Evolutionary conservation across 2,888 invertebrate genomes (phyloP), one percentile per base, ranked within the genome.

Genomic region (Sarcophaga caerulescens): DNA sequence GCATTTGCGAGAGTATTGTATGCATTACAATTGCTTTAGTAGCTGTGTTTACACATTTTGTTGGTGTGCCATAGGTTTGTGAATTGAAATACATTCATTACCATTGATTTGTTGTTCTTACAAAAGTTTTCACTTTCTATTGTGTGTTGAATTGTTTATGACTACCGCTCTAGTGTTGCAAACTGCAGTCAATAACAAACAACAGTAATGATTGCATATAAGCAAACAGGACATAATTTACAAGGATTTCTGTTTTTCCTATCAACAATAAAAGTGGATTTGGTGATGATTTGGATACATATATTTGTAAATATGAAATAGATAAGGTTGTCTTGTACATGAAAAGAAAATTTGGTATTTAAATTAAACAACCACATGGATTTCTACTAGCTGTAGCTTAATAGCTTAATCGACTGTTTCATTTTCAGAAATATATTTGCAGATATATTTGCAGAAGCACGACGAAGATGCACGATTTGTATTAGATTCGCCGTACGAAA

Each of bases 21-120:
- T 52, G 14, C 52, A 52, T 52, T 52, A 17, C 52, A 17, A 14
- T 17, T 4, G 17, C 4, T 52, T 52, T 52, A 52, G 52, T 4
- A 12, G 10, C 14, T 17, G 1, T 52, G 52, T 52, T 52, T 52
- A 52, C 52, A 52, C 17, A 52, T 14, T 52, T 14, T 52, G 52
- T 52, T 52, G 52, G 2, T 63, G 63, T 74, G 23, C 25, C 74
- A 35, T 45, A 6, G 35, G 35, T 35, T 35, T 35, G 35, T 35
- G 35, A 35, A 35, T 35, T 35, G 45, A 68, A 78, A 77, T 78
- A 71, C 81, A 78, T 84, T 86, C 81, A 84, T 81, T 86, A 75
- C 70, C 65, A 75, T 77, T 86, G 86, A 86, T 86, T 86, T 86
- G 84, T 84, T 86, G 74, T 84, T 77, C 17, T 17, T 4, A 52